Conservation (phyloP, 1,140 invertebrate species). For the Acromyrmex charruanus region DNA sequence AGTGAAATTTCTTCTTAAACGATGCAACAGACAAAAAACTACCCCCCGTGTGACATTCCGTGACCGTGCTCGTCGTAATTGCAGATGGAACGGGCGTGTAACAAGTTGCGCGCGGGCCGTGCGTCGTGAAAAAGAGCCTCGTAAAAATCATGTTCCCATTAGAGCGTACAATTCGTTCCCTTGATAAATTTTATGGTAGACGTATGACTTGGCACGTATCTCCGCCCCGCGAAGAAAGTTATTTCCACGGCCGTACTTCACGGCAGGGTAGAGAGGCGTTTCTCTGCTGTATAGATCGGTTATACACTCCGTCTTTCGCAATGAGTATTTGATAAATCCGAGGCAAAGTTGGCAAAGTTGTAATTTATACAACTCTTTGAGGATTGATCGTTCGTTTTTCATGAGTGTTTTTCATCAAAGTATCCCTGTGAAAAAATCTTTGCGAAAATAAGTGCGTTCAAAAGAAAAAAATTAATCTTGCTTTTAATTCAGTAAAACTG, state of each 20-base stretch:
- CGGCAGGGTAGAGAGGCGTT: neutral
- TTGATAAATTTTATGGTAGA: conserved; percentile 63
- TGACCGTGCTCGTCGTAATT: conserved; percentile 39
- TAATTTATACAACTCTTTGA: conserved; percentile 4
- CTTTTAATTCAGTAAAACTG: no score
- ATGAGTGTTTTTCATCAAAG: neutral
- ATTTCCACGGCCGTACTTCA: conserved; percentile 51
- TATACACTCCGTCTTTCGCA: neutral
- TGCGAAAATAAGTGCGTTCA: neutral
- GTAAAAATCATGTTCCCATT: conserved; percentile 65
- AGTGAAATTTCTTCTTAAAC: conserved; percentile 56
- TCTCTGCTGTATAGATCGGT: conserved; percentile 1
- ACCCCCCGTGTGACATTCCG: conserved; percentile 21
- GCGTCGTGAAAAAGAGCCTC: conserved; percentile 56
- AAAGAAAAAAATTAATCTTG: neutral
- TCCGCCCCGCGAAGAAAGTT: conserved; percentile 54
- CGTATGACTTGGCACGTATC: conserved; percentile 61
- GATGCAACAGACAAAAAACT: conserved; percentile 18
- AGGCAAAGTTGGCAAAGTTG: neutral
- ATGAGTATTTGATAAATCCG: conserved; percentile 30
- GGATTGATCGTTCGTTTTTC: neutral
- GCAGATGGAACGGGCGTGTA: conserved; percentile 39
- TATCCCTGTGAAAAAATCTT: neutral
- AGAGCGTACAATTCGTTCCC: conserved; percentile 45
- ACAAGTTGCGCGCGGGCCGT: conserved; percentile 48